Evolutionary conservation across 2,113 vertebrate species (phyloP).

Genomic region (Myotis yumanensis): DNA sequence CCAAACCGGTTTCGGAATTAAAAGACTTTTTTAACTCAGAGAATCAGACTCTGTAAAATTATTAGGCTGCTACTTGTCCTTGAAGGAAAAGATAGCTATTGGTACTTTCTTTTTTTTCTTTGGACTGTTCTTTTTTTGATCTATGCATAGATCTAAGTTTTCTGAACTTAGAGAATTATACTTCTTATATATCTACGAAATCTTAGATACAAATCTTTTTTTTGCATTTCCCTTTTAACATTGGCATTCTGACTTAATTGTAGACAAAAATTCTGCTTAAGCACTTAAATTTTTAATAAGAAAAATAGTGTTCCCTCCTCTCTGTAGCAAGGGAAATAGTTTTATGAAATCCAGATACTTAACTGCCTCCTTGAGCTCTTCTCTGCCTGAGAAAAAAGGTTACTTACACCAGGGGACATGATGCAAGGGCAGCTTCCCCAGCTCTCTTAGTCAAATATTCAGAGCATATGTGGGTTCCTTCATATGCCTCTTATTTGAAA

Average conservation of each 20-base stretch:
- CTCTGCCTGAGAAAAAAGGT: conserved; percentile 21
- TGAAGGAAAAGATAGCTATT: conserved; percentile 24
- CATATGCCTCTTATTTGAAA: conserved; percentile 1
- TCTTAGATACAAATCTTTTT: background rate
- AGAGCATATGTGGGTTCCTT: background rate
- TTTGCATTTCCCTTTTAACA: background rate
- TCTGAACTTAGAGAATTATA: conserved; percentile 1
- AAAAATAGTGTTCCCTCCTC: background rate
- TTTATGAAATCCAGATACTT: background rate
- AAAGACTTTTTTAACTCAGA: background rate
- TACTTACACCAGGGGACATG: background rate
- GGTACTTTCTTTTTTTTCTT: background rate
- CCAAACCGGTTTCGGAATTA: background rate
- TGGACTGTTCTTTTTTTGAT: background rate
- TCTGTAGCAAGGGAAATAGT: background rate
- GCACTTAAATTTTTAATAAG: background rate
- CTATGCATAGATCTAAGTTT: background rate
- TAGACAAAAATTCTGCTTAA: conserved; percentile 25
- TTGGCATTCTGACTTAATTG: conserved; percentile 15
- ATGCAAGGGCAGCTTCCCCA: background rate
- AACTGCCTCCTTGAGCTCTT: background rate
- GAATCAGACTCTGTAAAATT: conserved; percentile 14
- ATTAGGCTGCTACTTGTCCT: background rate
- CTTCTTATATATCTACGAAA: background rate
- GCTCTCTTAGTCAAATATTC: background rate